Evolutionary conservation across 2,888 invertebrate genomes (phyloP), one percentile per base, ranked within the genome.

Genomic region (Disparrhopalites patrizii): DNA sequence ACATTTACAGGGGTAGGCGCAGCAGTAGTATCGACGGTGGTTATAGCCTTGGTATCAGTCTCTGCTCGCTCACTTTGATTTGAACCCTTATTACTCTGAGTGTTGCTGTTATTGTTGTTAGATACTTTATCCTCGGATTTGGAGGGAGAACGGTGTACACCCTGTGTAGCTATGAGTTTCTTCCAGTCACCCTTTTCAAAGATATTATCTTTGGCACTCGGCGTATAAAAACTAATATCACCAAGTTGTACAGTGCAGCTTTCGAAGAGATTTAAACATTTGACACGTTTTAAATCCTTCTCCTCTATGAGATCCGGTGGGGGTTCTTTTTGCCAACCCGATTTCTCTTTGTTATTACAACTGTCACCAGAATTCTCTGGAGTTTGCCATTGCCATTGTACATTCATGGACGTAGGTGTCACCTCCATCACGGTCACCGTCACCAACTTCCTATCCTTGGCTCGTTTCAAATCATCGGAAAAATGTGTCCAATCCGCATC

Each of bases 191-290:
- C 86, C 77, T 88, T 87, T 72, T 87, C 88, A 64, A 90, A 79
- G 68, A 91, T 84, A 36, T 84, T 83, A 81, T 95, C 94, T 73
- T 85, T 84, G 10, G 87, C 84, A 67, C 86, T 85, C 74, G 93
- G 85, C 65, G 87, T 87, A 77, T 95, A 87, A 79, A 89, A 89
- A 79, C 89, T 90, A 69, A 92, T 85, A 80, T 95, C 94, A 63
- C 92, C 91, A 51, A 95, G 87, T 82, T 95, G 93, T 73, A 93
- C 83, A 73, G 90, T 91, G 78, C 90, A 90, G 47, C 91, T 88
- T 78, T 91, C 90, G 76, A 92, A 91, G 65, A 91, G 87, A 77
- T 92, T 93, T 70, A 95, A 81, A 70, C 91, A 83, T 78, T 90
- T 90, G 58, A 95, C 81, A 76, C 90, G 77, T 78, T 88, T 87